Evolutionary conservation across 2,797 vertebrate species (phyloP), one percentile per base, ranked within the genome.

Genomic region (Ptychadena robeensis): DNA sequence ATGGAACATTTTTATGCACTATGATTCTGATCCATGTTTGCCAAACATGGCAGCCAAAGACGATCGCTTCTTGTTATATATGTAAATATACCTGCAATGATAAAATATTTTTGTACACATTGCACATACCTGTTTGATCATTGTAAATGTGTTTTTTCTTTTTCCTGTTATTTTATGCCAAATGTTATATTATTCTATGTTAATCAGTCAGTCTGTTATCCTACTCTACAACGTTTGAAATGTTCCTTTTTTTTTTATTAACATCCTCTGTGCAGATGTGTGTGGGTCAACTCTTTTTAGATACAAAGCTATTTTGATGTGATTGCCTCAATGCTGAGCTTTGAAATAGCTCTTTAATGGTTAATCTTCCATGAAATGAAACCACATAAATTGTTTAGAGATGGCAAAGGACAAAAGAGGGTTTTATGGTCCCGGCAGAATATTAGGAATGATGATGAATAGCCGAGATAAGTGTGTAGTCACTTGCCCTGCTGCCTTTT

Each of bases 51-150:
- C n/a, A 78, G 48, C 76, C 76, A 79, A 80, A 71, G 78, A 80
- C 53, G 64, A 9, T 32, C 65, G 53, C 63, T 48, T 48, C 44
- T 40, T 85, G 78, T 80, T 63, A 80, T 64, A 84, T 86, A 87
- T 93, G 91, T 94, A 93, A 93, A 93, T 91, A 90, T 77, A 90
- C 88, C 87, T 85, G 22, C 86, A 89, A 91, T 91, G 90, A 92
- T 93, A 93, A 92, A 92, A 92, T 92, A 91, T 91, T 89, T 91
- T 94, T 94, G 85, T 94, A 94, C 90, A 90, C 89, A 87, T 82
- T 86, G 85, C 86, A 82, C 82, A 66, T 89, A 89, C 81, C 80
- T 85, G 88, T 86, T 79, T 89, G 73, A 80, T 89, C 82, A 89
- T 83, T 94, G 92, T 94, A 92, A 90, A 91, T 93, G 88, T 89